Conservation (phyloP, 2,113 vertebrate genomes). For the Ploceus nigricollis region DNA sequence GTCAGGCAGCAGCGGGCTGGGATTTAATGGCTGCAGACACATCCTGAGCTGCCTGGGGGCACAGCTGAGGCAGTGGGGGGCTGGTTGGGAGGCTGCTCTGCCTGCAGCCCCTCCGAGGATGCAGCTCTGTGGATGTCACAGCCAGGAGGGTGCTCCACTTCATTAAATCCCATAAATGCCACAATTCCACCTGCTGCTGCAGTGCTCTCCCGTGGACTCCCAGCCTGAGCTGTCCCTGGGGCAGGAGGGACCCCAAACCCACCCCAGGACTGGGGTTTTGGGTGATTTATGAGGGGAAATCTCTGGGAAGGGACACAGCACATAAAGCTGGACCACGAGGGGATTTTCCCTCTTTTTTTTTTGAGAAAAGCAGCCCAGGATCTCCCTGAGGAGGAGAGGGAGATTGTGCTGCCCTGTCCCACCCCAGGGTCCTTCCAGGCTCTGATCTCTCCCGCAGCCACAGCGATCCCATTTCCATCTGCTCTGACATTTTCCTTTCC, state of each 20-base stretch:
- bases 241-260: not conserved
- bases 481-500: conserved; percentile 40
- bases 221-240: not conserved
- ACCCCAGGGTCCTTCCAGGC: not conserved
- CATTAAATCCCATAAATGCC: not conserved
- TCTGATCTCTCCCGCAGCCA: conserved; percentile 14
- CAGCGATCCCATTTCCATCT: conserved; percentile 18
- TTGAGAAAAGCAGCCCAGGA: not conserved
- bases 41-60: conserved; percentile 15
- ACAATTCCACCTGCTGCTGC: not conserved
- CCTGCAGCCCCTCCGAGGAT: not conserved
- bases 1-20: not conserved
- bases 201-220: rapidly evolving
- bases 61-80: not conserved
- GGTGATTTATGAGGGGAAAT: not conserved
- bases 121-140: not conserved
- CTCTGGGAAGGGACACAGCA: not conserved
- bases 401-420: not conserved
- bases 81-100: not conserved
- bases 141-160: not conserved
- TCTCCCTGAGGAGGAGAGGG: not conserved
- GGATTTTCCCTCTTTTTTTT: not conserved
- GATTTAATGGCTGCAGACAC: conserved; percentile 1
- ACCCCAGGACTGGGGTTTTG: not conserved
- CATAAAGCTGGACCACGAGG: not conserved